phyloP scores from a whole-genome alignment of 1,140 invertebrate species.

The Rhizoglyphus robini region DNA sequence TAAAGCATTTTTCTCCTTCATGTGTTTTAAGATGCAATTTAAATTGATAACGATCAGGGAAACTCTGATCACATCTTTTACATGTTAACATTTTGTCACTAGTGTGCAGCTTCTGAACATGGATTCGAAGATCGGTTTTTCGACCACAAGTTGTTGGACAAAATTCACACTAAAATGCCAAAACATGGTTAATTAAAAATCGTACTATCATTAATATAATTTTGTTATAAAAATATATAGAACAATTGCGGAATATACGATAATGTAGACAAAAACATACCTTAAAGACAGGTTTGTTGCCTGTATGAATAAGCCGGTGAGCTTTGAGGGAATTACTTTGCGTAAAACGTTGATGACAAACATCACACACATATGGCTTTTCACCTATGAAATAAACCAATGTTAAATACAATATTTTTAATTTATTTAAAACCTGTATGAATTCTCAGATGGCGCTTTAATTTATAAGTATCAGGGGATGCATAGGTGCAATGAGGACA shows the following conservation, averaged over 20 bases:
- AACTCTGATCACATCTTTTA: conserved; percentile 78
- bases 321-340: conserved; percentile 90
- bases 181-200: not conserved
- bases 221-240: no score
- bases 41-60: conserved; percentile 60
- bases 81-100: conserved; percentile 80
- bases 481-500: conserved; percentile 95
- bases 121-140: conserved; percentile 89
- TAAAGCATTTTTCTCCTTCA: conserved; percentile 93
- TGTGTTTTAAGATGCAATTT: conserved; percentile 63
- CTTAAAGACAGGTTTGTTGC: conserved; percentile 72
- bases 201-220: no score
- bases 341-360: conserved; percentile 64
- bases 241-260: not conserved
- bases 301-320: conserved; percentile 82
- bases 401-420: not conserved
- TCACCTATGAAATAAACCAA: conserved; percentile 33
- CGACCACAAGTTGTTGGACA: conserved; percentile 92
- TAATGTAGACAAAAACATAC: conserved; percentile 10
- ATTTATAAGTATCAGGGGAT: conserved; percentile 91
- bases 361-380: conserved; percentile 49
- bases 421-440: conserved; percentile 38
- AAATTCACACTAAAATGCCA: conserved; percentile 61
- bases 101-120: conserved; percentile 89
- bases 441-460: conserved; percentile 50